Evolutionary conservation across 2,797 vertebrate species (phyloP).

Genomic region (Pseudochirops corinnae): DNA sequence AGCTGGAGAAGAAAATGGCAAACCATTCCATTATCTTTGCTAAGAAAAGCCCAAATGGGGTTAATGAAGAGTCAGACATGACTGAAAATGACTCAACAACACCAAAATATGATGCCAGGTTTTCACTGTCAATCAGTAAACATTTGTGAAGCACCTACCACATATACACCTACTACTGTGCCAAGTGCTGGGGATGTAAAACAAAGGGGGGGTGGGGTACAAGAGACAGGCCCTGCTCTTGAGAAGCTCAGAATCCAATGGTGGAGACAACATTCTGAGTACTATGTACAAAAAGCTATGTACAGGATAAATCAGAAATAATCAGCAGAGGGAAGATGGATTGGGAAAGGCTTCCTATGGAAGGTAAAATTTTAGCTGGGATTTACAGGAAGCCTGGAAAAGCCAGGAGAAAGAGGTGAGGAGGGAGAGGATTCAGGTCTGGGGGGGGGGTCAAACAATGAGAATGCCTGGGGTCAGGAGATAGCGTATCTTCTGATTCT

Average conservation of each 20-base stretch:
- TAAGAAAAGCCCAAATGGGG: neutral
- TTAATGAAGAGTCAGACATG: neutral
- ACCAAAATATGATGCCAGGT: neutral
- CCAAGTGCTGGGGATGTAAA: neutral
- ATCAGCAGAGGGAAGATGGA: neutral
- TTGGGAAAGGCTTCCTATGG: neutral
- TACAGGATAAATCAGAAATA: neutral
- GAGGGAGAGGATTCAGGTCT: neutral
- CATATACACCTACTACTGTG: neutral
- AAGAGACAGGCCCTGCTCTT: neutral
- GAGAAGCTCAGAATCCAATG: neutral
- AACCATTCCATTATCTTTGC: neutral
- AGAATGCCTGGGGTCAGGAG: neutral
- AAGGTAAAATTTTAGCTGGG: neutral
- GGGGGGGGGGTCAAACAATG: neutral
- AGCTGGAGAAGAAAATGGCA: neutral
- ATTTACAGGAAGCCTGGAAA: neutral
- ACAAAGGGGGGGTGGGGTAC: neutral
- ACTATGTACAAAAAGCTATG: neutral
- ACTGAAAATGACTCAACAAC: neutral
- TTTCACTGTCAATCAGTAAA: neutral
- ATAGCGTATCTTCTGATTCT: neutral
- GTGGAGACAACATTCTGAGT: neutral
- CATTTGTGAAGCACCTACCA: neutral
- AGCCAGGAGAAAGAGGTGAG: neutral